A percentile compares a stretch with the other conserved stretches of the same genome.
These are phyloP conservation scores for Limanda limanda DNA, from an alignment of 2,113 vertebrate species.

Conservation along the genomic window DNA sequence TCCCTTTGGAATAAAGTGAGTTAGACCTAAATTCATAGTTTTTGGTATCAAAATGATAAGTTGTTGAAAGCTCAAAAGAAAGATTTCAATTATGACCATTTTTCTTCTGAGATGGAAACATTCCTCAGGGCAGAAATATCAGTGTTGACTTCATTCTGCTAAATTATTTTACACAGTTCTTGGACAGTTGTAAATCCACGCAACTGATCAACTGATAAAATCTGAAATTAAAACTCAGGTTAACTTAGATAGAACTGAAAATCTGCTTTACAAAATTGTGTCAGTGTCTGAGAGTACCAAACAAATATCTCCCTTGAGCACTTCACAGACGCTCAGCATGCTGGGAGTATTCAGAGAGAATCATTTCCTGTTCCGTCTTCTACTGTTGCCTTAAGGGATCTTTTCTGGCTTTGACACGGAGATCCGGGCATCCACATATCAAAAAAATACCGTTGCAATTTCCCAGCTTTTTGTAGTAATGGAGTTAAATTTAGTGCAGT, in stretches of 20 bases:
- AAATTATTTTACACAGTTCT: too few species aligned
- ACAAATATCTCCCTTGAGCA: background rate
- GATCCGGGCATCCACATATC: background rate
- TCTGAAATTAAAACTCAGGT: too few species aligned
- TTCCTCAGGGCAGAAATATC: too few species aligned
- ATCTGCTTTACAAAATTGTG: background rate
- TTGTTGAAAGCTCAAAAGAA: too few species aligned
- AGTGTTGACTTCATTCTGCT: too few species aligned
- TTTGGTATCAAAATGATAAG: too few species aligned
- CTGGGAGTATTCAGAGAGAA: slow-evolving; percentile 4
- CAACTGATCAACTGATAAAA: too few species aligned
- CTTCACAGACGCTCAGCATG: slow-evolving; percentile 15
- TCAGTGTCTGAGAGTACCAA: background rate
- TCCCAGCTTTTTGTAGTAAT: slow-evolving; percentile 24
- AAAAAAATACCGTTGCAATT: slow-evolving; percentile 22
- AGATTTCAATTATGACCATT: too few species aligned
- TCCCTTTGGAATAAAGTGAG: too few species aligned
- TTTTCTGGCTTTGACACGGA: background rate
- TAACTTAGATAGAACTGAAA: background rate
- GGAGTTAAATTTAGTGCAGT: slow-evolving; percentile 31
- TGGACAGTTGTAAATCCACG: too few species aligned
- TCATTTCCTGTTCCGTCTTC: slow-evolving; percentile 5
- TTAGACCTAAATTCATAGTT: background rate
- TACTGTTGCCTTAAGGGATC: slow-evolving; percentile 13
- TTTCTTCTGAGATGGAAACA: too few species aligned